Percentiles rank a stretch among this genome's conserved stretches.
phyloP scores from a whole-genome alignment of 2,113 vertebrate species.

The Maccullochella peelii region DNA sequence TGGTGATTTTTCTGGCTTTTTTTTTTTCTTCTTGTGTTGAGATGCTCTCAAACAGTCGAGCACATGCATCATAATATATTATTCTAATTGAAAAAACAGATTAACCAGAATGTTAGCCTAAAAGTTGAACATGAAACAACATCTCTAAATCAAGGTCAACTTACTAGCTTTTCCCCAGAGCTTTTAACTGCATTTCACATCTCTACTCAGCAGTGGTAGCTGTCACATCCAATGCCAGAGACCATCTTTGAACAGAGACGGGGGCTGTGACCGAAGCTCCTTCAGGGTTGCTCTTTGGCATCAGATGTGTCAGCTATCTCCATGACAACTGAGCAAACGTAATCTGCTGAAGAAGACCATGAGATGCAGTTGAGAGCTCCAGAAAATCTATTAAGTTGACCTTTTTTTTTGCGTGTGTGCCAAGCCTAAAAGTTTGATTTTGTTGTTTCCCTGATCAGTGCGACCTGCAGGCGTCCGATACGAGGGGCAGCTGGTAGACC shows the following conservation, averaged over 20 bases:
- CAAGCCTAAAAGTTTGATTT: not conserved
- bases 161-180: not conserved
- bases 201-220: not conserved
- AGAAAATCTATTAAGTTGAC: not conserved
- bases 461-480: conserved; percentile 94
- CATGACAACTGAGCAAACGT: not conserved
- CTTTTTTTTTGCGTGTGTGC: not conserved
- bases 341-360: not conserved
- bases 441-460: conserved; percentile 78
- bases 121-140: not conserved
- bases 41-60: not conserved
- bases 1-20: not conserved
- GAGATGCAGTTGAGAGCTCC: not conserved
- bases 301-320: not conserved
- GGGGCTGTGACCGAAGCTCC: not conserved
- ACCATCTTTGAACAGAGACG: not conserved
- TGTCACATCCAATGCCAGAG: not conserved
- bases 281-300: not conserved
- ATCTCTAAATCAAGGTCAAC: not conserved
- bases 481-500: conserved; percentile 94
- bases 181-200: not conserved
- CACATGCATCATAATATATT: not conserved
- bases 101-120: not conserved
- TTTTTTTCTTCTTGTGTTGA: not conserved
- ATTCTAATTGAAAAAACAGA: not conserved